Percentiles rank a stretch among this genome's conserved stretches.
Conservation (phyloP, 2,797 vertebrate genomes). For the Gorsachius magnificus region DNA sequence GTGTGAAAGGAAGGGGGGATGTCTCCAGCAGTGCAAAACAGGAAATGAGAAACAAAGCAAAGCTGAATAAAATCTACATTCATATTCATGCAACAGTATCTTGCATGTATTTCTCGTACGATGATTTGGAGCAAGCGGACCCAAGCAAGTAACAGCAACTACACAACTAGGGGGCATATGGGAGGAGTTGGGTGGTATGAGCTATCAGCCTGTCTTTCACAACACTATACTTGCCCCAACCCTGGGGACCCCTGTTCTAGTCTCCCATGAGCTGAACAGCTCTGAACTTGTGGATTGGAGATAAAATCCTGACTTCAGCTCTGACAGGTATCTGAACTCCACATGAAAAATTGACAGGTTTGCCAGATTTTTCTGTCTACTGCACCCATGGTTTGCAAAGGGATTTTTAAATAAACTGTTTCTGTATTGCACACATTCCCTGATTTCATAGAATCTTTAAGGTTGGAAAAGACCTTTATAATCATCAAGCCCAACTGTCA, state of each 20-base stretch:
- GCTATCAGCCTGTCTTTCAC: neutral
- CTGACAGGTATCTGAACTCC: neutral
- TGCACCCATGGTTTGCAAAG: neutral
- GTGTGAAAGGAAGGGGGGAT: neutral
- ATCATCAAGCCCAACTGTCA: no score
- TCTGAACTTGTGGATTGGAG: neutral
- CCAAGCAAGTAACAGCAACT: neutral
- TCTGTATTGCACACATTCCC: neutral
- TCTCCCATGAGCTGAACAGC: neutral
- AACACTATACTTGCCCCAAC: rapidly evolving
- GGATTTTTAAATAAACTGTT: neutral
- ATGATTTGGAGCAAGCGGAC: neutral
- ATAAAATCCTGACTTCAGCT: neutral
- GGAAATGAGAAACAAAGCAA: neutral
- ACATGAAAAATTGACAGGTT: neutral
- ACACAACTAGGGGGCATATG: neutral
- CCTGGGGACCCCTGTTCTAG: rapidly evolving
- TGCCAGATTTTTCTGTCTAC: neutral
- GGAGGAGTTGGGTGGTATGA: neutral
- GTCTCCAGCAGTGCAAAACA: neutral
- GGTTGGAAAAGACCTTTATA: no score
- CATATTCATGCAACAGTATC: neutral
- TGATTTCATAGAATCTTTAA: neutral
- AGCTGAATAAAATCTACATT: neutral
- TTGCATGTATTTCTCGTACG: neutral